These are phyloP conservation scores for Galendromus occidentalis DNA, from an alignment of 1,140 invertebrate species.

Conservation along the genomic window DNA sequence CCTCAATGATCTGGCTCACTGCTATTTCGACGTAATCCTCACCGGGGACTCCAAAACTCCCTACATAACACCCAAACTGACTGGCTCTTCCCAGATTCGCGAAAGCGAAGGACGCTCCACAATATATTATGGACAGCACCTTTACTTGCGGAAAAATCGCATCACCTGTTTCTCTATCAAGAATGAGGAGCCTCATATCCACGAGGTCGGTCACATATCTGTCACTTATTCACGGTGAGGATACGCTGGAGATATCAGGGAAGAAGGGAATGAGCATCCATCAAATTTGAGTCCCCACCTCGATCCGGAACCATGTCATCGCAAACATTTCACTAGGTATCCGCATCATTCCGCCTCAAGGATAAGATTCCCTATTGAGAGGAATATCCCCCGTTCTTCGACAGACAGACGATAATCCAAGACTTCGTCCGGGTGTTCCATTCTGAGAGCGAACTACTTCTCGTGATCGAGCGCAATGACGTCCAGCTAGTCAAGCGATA, in stretches of 20 bases:
- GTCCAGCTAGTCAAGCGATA: neutral
- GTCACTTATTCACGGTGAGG: neutral
- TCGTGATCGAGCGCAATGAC: neutral
- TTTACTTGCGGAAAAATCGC: neutral
- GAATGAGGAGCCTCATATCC: neutral
- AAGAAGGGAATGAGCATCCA: neutral
- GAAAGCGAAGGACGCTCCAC: neutral
- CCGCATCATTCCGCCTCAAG: neutral
- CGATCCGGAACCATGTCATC: neutral
- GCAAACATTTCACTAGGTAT: neutral
- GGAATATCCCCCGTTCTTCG: neutral
- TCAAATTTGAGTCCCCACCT: neutral
- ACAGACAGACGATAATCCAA: neutral
- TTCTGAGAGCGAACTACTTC: neutral
- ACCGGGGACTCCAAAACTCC: neutral
- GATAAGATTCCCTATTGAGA: neutral
- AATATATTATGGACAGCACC: neutral
- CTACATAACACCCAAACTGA: neutral
- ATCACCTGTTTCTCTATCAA: neutral
- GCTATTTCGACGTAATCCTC: neutral
- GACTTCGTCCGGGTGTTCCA: neutral
- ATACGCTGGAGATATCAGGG: neutral
- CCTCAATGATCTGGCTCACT: neutral
- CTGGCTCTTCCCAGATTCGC: neutral
- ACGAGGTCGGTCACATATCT: neutral